Conservation (phyloP, 2,113 vertebrate species). For the Turnix velox region DNA sequence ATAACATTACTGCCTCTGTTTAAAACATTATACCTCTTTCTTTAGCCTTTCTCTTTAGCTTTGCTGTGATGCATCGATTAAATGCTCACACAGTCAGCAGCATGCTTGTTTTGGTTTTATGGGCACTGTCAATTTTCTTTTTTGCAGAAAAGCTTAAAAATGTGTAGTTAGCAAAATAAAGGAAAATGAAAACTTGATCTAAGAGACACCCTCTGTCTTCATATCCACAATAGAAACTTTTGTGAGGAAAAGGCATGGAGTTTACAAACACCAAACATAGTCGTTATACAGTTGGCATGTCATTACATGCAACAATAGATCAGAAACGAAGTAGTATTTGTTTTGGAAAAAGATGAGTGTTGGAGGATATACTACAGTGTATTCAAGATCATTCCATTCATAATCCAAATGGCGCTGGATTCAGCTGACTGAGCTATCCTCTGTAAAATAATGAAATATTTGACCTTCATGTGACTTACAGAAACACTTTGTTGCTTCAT, state of each 20-base stretch:
- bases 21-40: background rate
- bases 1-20: background rate
- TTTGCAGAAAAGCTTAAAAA: constrained; percentile 11
- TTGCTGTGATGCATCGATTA: background rate
- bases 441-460: background rate
- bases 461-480: background rate
- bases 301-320: background rate
- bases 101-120: background rate
- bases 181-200: background rate
- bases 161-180: background rate
- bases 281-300: background rate
- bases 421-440: background rate
- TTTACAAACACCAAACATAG: background rate
- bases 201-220: background rate
- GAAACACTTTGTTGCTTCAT: background rate
- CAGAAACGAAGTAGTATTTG: constrained; percentile 5
- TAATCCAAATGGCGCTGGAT: background rate
- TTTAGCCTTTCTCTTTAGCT: background rate
- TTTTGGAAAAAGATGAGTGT: background rate
- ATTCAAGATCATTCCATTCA: background rate
- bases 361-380: background rate
- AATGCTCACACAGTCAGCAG: background rate
- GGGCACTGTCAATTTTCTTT: background rate
- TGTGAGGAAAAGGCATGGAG: background rate
- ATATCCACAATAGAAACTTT: background rate